These are phyloP conservation scores for Bothrops alternatus DNA, from an alignment of 2,797 vertebrate genomes.

Conservation along the genomic window DNA sequence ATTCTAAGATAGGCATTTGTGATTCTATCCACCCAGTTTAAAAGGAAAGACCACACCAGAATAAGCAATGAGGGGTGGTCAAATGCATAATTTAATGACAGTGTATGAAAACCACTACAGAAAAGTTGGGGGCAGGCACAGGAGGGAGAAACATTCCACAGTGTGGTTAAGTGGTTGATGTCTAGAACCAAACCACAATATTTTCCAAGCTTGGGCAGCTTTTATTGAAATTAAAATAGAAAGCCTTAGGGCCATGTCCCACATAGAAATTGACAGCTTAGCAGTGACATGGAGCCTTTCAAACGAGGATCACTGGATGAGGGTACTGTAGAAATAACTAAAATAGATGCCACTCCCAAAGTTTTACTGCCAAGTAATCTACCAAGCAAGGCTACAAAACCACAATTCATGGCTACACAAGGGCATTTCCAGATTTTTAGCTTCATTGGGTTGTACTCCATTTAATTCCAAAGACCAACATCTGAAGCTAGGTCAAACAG, in stretches of 20 bases:
- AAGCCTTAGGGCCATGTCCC: conserved; percentile 65
- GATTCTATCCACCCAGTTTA: conserved; percentile 69
- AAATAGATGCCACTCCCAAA: conserved; percentile 52
- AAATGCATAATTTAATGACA: conserved; percentile 71
- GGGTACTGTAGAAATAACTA: conserved; percentile 53
- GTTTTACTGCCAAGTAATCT: conserved; percentile 28
- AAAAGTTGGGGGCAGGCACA: conserved; percentile 54
- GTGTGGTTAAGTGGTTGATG: conserved; percentile 59
- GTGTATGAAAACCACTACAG: conserved; percentile 74
- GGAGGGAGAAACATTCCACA: conserved; percentile 63
- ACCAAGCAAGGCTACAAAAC: background rate
- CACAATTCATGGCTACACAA: background rate
- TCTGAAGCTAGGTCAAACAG: background rate
- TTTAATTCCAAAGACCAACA: background rate
- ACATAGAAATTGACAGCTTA: conserved; percentile 58
- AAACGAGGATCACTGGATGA: conserved; percentile 53
- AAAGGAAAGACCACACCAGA: conserved; percentile 76
- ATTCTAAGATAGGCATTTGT: conserved; percentile 73
- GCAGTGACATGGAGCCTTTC: conserved; percentile 53
- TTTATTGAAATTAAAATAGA: conserved; percentile 73
- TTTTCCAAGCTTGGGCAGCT: conserved; percentile 72
- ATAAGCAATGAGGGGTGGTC: conserved; percentile 74
- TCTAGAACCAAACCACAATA: conserved; percentile 62
- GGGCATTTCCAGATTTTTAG: background rate
- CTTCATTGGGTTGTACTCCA: background rate